Percentiles rank a stretch among this genome's conserved stretches.
Conservation (phyloP, 2,888 invertebrate genomes). For the Nomada fabriciana region DNA sequence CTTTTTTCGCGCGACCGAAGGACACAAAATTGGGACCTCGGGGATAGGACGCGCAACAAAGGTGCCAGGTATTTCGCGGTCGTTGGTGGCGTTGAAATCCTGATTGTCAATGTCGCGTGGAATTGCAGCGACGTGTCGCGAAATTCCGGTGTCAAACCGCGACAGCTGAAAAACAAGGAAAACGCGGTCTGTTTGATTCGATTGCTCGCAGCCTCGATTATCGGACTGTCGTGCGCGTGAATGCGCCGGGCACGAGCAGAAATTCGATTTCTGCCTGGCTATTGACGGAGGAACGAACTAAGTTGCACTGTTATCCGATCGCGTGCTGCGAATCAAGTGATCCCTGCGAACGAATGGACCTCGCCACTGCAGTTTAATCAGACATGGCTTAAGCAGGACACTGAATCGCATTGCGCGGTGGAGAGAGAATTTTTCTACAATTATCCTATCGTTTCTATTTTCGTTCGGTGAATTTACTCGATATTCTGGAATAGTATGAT, state of each 20-base stretch:
- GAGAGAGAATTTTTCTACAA: neutral
- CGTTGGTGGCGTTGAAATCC: constrained; percentile 29
- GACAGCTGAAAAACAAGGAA: constrained; percentile 22
- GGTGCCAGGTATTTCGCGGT: constrained; percentile 2
- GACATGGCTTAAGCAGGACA: neutral
- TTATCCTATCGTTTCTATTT: neutral
- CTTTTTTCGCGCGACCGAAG: neutral
- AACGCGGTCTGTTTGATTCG: constrained; percentile 15
- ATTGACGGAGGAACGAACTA: neutral
- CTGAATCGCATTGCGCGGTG: neutral
- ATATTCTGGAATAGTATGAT: neutral
- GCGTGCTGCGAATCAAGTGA: neutral
- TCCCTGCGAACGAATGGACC: neutral
- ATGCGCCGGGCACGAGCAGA: neutral
- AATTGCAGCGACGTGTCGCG: constrained; percentile 30
- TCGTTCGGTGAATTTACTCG: no score
- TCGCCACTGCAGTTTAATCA: neutral
- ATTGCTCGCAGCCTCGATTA: constrained; percentile 14
- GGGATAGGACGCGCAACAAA: constrained; percentile 7
- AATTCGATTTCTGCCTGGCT: constrained; percentile 28
- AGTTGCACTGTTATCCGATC: neutral
- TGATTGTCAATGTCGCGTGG: constrained; percentile 7
- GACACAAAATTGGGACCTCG: neutral
- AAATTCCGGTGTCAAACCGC: constrained; percentile 33
- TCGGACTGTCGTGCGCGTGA: constrained; percentile 1